phyloP scores from a whole-genome alignment of 2,888 invertebrate genomes.

The Volucella zonaria region DNA sequence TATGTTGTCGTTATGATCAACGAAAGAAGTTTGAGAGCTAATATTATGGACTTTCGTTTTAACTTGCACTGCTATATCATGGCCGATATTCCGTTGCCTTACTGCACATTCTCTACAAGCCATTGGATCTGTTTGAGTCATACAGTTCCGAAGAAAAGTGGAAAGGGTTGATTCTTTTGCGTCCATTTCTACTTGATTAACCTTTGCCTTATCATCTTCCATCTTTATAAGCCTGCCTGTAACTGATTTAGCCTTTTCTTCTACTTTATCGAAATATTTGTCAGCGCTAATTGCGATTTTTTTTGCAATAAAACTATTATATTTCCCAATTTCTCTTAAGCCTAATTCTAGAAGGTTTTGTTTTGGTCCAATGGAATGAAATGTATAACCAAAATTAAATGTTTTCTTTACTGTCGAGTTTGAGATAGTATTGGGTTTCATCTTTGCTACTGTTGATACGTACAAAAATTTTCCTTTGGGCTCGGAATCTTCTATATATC shows the following conservation, averaged over 20 bases:
- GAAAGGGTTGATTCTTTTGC: slow-evolving; percentile 48
- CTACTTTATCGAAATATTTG: slow-evolving; percentile 50
- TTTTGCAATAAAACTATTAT: slow-evolving; percentile 50
- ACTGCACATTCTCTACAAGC: slow-evolving; percentile 44
- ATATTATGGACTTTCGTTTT: slow-evolving; percentile 26
- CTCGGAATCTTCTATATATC: slow-evolving; percentile 24
- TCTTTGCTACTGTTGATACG: slow-evolving; percentile 41
- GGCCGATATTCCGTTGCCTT: slow-evolving; percentile 43
- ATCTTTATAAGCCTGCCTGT: slow-evolving; percentile 48
- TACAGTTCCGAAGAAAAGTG: slow-evolving; percentile 49
- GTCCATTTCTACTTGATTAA: slow-evolving; percentile 30
- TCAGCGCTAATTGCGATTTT: slow-evolving; percentile 54
- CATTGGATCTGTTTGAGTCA: slow-evolving; percentile 56
- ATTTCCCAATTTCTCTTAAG: slow-evolving; percentile 32
- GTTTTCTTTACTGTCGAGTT: slow-evolving; percentile 63
- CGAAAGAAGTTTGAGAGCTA: slow-evolving; percentile 33
- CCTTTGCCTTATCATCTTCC: slow-evolving; percentile 31
- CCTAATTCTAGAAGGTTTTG: slow-evolving; percentile 48
- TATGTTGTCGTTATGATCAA: slow-evolving; percentile 4
- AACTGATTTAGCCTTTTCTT: slow-evolving; percentile 42
- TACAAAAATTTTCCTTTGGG: slow-evolving; percentile 50
- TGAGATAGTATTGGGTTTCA: background rate
- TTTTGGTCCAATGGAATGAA: slow-evolving; percentile 58
- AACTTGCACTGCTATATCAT: slow-evolving; percentile 51
- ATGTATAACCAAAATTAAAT: slow-evolving; percentile 51